Percentiles rank a stretch among this genome's conserved stretches.
Evolutionary conservation across 2,888 invertebrate genomes (phyloP).

Genomic region (Gasteruption jaculator): DNA sequence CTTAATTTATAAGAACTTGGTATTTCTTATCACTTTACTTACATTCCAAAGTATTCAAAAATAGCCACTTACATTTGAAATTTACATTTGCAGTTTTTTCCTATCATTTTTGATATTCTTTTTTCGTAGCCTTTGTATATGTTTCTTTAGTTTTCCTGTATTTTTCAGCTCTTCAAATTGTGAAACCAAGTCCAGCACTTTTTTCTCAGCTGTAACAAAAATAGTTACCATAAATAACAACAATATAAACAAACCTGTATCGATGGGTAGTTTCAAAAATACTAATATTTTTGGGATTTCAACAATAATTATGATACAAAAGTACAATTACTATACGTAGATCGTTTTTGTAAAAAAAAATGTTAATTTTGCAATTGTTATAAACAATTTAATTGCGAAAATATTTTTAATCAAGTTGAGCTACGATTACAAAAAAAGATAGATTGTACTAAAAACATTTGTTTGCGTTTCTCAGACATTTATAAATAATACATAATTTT

Average conservation of each 20-base stretch:
- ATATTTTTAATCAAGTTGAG: too few species aligned
- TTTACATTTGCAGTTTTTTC: constrained; percentile 25
- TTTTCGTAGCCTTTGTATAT: constrained; percentile 75
- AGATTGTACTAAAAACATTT: too few species aligned
- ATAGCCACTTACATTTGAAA: too few species aligned
- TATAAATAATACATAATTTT: too few species aligned
- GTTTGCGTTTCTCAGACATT: too few species aligned
- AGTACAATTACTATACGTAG: constrained; percentile 9
- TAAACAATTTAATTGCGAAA: too few species aligned
- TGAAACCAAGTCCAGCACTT: constrained; percentile 69
- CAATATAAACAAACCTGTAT: constrained; percentile 1
- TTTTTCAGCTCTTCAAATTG: constrained; percentile 79
- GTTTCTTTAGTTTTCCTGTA: constrained; percentile 72
- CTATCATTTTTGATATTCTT: constrained; percentile 57
- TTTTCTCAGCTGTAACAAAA: constrained; percentile 68
- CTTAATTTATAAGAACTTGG: too few species aligned
- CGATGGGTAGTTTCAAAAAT: background rate
- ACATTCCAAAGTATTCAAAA: too few species aligned
- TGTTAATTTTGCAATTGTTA: too few species aligned
- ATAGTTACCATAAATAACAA: constrained; percentile 1
- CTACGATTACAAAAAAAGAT: too few species aligned
- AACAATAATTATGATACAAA: constrained; percentile 25
- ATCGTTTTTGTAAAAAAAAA: too few species aligned
- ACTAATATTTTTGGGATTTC: background rate
- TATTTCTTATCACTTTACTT: too few species aligned